These are phyloP conservation scores for Cremastinae sp. DNA, from an alignment of 2,888 invertebrate genomes.

Conservation along the genomic window DNA sequence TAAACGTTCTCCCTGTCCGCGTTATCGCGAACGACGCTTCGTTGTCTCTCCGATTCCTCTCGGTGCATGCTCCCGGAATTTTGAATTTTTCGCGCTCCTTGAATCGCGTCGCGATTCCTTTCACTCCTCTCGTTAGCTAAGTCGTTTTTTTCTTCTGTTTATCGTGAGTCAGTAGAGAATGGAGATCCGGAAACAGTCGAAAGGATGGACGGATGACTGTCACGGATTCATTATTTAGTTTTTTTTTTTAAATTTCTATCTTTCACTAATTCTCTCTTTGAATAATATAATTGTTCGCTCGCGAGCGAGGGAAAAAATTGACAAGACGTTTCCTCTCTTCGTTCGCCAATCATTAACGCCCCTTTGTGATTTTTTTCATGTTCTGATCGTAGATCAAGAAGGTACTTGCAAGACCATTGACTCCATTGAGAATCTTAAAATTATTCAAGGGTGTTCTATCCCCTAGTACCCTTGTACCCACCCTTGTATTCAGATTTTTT, in stretches of 20 bases:
- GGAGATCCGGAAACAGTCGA: slow-evolving; percentile 68
- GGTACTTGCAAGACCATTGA: too few relatives aligned
- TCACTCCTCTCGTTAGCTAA: too few relatives aligned
- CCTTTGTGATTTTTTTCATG: background rate
- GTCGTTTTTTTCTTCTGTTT: slow-evolving; percentile 1
- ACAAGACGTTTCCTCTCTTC: slow-evolving; percentile 34
- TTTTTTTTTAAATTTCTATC: slow-evolving; percentile 17
- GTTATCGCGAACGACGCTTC: slow-evolving; percentile 35
- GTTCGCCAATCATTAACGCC: slow-evolving; percentile 10
- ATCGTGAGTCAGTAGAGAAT: background rate
- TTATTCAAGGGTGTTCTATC: too few relatives aligned
- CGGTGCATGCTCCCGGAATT: slow-evolving; percentile 43
- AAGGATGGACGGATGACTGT: slow-evolving; percentile 77
- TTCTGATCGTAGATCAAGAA: background rate
- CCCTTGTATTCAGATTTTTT: too few relatives aligned
- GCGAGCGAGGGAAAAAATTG: slow-evolving; percentile 20
- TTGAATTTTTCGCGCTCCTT: slow-evolving; percentile 13
- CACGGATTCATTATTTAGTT: slow-evolving; percentile 52
- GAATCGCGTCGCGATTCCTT: background rate
- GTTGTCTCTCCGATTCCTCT: slow-evolving; percentile 41
- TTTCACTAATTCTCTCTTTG: slow-evolving; percentile 3
- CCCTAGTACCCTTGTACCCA: too few relatives aligned
- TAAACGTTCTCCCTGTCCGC: background rate
- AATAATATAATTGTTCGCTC: background rate
- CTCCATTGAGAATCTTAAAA: too few relatives aligned